Conservation (phyloP, 1,140 invertebrate genomes). For the Cotesia vestalis region DNA sequence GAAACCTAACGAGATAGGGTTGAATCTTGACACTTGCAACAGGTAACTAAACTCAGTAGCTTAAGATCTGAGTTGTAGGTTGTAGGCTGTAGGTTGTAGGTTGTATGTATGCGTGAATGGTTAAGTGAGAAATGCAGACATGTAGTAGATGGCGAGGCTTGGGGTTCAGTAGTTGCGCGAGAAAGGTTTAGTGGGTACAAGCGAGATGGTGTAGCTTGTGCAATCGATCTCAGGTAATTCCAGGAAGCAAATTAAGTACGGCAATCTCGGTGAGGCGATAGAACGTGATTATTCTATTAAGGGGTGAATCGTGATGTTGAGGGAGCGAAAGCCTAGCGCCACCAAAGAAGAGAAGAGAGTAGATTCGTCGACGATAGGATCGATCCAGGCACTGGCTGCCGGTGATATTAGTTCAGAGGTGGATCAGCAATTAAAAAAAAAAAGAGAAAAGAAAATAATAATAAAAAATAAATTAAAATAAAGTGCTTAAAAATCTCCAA, state of each 20-base stretch:
- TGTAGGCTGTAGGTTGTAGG: background rate
- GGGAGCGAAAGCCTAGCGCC: background rate
- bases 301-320: constrained; percentile 25
- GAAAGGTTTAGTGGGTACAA: constrained; percentile 1
- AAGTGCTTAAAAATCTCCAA: background rate
- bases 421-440: constrained; percentile 1
- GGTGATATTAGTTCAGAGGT: constrained; percentile 4
- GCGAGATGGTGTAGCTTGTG: constrained; percentile 28
- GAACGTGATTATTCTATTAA: constrained; percentile 37
- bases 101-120: background rate
- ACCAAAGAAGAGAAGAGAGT: background rate
- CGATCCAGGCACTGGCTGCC: background rate
- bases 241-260: constrained; percentile 34
- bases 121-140: constrained; percentile 2
- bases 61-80: background rate
- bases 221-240: constrained; percentile 33
- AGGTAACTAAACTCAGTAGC: constrained; percentile 7
- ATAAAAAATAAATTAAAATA: background rate
- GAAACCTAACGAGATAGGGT: too few species aligned
- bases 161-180: background rate
- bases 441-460: background rate
- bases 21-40: constrained; percentile 15
- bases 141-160: background rate
- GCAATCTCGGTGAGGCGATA: constrained; percentile 33
- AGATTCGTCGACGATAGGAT: background rate